Evolutionary conservation across 2,797 vertebrate species (phyloP).

Genomic region (Sebastes cheni): DNA sequence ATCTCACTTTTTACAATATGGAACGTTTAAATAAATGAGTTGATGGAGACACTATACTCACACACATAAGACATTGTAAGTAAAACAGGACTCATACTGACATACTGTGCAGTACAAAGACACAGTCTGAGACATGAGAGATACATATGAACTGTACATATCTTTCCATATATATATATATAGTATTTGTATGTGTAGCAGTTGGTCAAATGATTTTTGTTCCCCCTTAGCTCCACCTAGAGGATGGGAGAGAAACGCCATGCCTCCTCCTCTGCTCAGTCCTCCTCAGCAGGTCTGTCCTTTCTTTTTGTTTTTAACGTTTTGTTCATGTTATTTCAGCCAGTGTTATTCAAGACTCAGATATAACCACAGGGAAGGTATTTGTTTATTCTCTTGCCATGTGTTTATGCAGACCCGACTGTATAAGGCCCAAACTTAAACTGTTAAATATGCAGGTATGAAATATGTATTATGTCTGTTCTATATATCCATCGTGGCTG

Average conservation of each 20-base stretch:
- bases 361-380: not conserved
- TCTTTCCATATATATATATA: not conserved
- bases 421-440: not conserved
- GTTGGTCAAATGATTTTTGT: not conserved
- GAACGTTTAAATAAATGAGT: no score
- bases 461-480: not conserved
- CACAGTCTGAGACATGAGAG: not conserved
- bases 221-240: slow-evolving; percentile 74
- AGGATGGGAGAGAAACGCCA: slow-evolving; percentile 82
- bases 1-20: no score
- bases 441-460: not conserved
- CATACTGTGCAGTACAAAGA: not conserved
- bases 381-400: not conserved
- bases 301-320: not conserved
- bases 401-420: not conserved
- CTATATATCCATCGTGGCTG: not conserved
- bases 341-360: not conserved
- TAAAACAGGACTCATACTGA: not conserved
- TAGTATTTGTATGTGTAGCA: not conserved
- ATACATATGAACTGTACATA: not conserved
- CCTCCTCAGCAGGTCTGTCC: slow-evolving; percentile 78
- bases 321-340: not conserved
- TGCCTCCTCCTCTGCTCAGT: slow-evolving; percentile 78
- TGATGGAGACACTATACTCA: no score
- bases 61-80: not conserved